Evolutionary conservation across 1,140 invertebrate genomes (phyloP).

Genomic region (Zaprionus camerounensis): DNA sequence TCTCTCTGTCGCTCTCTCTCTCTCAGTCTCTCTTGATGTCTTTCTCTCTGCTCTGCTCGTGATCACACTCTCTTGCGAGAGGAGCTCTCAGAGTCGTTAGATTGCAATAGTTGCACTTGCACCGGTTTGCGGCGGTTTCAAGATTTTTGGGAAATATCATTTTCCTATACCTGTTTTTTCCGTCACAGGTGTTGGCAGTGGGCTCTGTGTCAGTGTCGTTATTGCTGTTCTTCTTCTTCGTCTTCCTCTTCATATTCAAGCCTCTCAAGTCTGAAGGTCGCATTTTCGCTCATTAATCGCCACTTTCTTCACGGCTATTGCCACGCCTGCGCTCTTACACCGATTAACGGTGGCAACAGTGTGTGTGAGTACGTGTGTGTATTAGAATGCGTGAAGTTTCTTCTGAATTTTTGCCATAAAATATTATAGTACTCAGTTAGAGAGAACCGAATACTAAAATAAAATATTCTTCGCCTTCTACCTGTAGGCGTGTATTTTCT

Average conservation of each 20-base stretch:
- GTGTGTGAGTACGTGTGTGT: not conserved
- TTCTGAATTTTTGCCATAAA: constrained; percentile 36
- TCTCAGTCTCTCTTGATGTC: constrained; percentile 4
- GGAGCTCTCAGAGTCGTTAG: constrained; percentile 1
- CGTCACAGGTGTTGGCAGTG: constrained; percentile 34
- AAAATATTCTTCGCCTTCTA: not conserved
- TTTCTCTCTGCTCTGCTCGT: not conserved
- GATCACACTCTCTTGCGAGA: constrained; percentile 1
- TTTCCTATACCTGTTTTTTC: constrained; percentile 64
- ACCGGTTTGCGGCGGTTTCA: constrained; percentile 66
- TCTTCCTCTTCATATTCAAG: not conserved
- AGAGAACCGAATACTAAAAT: constrained; percentile 10
- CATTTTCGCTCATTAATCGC: constrained; percentile 78
- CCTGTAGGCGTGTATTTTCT: not conserved
- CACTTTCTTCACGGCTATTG: constrained; percentile 61
- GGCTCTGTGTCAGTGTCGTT: constrained; percentile 32
- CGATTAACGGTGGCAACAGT: constrained; percentile 33
- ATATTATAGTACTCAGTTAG: constrained; percentile 23
- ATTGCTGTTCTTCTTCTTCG: constrained; percentile 14
- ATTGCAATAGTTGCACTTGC: constrained; percentile 36
- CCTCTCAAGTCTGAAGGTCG: constrained; percentile 69
- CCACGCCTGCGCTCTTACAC: constrained; percentile 53
- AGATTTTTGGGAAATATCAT: constrained; percentile 72
- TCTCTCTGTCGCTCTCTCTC: constrained; percentile 19
- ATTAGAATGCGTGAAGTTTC: constrained; percentile 22